These are phyloP conservation scores for Etheostoma spectabile DNA, from an alignment of 2,113 vertebrate species.

Conservation along the genomic window DNA sequence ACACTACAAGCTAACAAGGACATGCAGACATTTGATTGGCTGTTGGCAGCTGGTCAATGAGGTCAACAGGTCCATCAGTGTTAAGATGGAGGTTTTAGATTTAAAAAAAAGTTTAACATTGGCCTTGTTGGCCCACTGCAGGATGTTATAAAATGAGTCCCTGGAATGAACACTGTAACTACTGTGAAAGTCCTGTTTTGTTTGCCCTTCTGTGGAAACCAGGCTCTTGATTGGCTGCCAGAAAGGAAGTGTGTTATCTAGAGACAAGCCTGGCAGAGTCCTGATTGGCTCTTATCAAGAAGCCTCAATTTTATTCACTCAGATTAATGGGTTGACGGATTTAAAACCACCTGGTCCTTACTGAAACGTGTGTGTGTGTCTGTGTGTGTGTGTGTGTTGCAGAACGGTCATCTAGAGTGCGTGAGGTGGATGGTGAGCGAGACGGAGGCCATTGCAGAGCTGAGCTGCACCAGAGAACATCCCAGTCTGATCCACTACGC, in stretches of 20 bases:
- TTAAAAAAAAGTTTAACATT: not conserved
- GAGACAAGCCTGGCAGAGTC: conserved; percentile 40
- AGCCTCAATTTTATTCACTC: conserved; percentile 19
- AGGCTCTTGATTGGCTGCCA: conserved; percentile 62
- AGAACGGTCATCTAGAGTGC: conserved; percentile 97
- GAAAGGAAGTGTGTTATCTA: conserved; percentile 66
- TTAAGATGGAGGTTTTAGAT: conserved; percentile 1
- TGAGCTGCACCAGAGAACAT: conserved; percentile 95
- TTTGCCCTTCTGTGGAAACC: conserved; percentile 25
- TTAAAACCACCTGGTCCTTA: conserved; percentile 15
- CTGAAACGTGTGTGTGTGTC: conserved; percentile 4
- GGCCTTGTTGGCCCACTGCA: not conserved
- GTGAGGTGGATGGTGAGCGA: conserved; percentile 99
- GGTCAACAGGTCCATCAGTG: conserved; percentile 7
- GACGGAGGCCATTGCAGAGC: conserved; percentile 97
- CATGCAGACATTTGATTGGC: conserved; percentile 6
- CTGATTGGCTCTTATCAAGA: conserved; percentile 58
- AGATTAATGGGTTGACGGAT: conserved; percentile 15
- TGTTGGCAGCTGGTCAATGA: conserved; percentile 13
- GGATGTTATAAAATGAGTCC: not conserved
- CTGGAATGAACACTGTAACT: not conserved
- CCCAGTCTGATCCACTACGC: conserved; percentile 98
- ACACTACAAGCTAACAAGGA: not conserved
- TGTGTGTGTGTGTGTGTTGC: conserved; percentile 40
- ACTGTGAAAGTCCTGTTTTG: not conserved